Evolutionary conservation across 2,888 invertebrate genomes (phyloP).

Genomic region (Drosophila aldrichi): DNA sequence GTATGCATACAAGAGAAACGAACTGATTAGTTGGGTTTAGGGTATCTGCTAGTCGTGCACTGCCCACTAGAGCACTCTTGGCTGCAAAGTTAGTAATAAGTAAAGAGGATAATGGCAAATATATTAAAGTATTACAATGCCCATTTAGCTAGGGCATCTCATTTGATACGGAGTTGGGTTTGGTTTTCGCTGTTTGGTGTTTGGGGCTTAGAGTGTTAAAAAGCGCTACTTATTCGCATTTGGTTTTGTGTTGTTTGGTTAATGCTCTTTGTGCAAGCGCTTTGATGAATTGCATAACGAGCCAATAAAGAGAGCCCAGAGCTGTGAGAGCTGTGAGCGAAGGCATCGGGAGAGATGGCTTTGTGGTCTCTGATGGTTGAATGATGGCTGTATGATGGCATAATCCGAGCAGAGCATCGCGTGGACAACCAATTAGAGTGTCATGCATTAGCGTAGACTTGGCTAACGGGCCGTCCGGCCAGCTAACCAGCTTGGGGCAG

Average conservation of each 20-base stretch:
- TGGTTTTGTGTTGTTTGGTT: conserved; percentile 10
- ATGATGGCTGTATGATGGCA: conserved; percentile 48
- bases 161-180: conserved; percentile 1
- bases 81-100: background rate
- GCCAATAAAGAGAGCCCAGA: conserved; percentile 43
- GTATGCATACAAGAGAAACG: background rate
- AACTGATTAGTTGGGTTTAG: background rate
- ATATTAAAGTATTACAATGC: background rate
- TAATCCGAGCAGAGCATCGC: conserved; percentile 61
- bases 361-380: conserved; percentile 9
- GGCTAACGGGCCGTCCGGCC: background rate
- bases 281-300: conserved; percentile 68
- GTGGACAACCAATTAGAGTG: conserved; percentile 74
- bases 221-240: conserved; percentile 14
- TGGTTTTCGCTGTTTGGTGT: background rate
- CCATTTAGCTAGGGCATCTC: background rate
- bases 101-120: background rate
- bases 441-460: conserved; percentile 52
- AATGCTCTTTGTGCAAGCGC: conserved; percentile 17
- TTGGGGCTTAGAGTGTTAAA: conserved; percentile 27
- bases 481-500: conserved; percentile 4
- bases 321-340: background rate
- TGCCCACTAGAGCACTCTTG: background rate
- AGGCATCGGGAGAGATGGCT: conserved; percentile 3
- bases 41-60: background rate